These are phyloP conservation scores for Cheirogaleus medius DNA, from an alignment of 2,113 vertebrate genomes.

Conservation along the genomic window DNA sequence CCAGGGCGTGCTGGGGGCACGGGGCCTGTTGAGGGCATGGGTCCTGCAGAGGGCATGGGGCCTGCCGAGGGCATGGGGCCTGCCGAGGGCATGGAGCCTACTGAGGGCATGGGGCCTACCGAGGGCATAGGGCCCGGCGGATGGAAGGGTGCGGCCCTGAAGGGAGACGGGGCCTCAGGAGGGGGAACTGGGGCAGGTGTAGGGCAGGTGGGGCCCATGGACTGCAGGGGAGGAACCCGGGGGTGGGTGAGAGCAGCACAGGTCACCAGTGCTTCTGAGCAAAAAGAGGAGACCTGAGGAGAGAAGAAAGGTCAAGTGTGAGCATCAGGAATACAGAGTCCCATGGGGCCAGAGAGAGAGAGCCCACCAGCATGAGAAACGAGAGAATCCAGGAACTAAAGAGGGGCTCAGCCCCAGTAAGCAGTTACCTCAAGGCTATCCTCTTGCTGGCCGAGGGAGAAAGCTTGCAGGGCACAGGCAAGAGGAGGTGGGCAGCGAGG, in stretches of 20 bases:
- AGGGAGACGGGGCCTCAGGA: conserved; percentile 65
- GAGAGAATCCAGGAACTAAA: neutral
- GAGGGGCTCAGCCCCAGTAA: rapidly evolving
- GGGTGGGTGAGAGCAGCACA: conserved; percentile 92
- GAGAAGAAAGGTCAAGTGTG: neutral
- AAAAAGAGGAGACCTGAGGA: conserved; percentile 91
- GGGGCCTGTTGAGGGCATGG: conserved; percentile 82
- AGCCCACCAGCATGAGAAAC: neutral
- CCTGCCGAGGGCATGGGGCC: neutral
- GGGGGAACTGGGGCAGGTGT: conserved; percentile 36
- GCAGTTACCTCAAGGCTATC: conserved; percentile 86
- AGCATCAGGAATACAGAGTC: neutral
- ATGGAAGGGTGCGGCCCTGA: conserved; percentile 83
- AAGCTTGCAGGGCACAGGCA: conserved; percentile 88
- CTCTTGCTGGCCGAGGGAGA: conserved; percentile 88
- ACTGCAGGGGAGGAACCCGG: conserved; percentile 86
- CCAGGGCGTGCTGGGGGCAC: conserved; percentile 77
- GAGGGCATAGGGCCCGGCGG: conserved; percentile 71
- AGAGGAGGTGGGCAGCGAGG: conserved; percentile 90
- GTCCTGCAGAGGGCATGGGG: neutral
- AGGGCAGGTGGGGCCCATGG: conserved; percentile 80
- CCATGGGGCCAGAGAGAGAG: neutral
- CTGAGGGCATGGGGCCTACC: conserved; percentile 78
- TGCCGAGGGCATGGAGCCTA: conserved; percentile 67
- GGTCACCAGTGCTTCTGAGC: conserved; percentile 88